A percentile compares a stretch with the other conserved stretches of the same genome.
phyloP scores from a whole-genome alignment of 2,888 invertebrate species.

The Microctonus brassicae region DNA sequence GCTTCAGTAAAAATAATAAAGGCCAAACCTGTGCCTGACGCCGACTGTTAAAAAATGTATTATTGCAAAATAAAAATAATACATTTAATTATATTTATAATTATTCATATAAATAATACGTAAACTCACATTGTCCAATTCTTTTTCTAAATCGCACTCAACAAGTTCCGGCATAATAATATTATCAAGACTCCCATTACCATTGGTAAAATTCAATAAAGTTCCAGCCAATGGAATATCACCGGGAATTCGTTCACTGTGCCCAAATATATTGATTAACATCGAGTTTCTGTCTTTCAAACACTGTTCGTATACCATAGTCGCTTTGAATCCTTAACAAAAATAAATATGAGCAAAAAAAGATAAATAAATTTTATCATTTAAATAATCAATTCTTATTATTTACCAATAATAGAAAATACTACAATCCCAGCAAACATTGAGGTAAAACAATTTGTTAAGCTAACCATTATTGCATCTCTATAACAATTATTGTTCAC shows the following conservation, averaged over 20 bases:
- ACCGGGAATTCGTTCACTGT: conserved; percentile 70
- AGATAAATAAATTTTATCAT: not conserved
- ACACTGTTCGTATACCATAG: conserved; percentile 85
- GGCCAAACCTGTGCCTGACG: conserved; percentile 95
- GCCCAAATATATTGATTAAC: conserved; percentile 73
- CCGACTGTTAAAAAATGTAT: conserved; percentile 84
- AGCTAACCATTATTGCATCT: conserved; percentile 92
- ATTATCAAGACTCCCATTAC: conserved; percentile 73
- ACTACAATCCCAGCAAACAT: conserved; percentile 98
- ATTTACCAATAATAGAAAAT: conserved; percentile 88
- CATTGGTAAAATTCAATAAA: conserved; percentile 71
- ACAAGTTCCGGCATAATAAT: conserved; percentile 79
- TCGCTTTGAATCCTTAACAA: conserved; percentile 85
- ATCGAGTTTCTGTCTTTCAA: conserved; percentile 76
- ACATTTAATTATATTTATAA: not conserved
- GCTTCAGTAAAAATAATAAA: conserved; percentile 99
- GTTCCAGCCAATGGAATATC: conserved; percentile 74
- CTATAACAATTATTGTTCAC: conserved; percentile 96
- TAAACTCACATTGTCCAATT: conserved; percentile 86
- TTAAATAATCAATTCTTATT: not conserved
- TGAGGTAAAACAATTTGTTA: conserved; percentile 94
- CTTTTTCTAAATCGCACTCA: conserved; percentile 86
- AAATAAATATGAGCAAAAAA: not conserved
- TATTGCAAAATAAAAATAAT: not conserved
- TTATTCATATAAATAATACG: not conserved